Conservation (phyloP, 2,113 vertebrate genomes). For the Anthoscopus minutus region DNA sequence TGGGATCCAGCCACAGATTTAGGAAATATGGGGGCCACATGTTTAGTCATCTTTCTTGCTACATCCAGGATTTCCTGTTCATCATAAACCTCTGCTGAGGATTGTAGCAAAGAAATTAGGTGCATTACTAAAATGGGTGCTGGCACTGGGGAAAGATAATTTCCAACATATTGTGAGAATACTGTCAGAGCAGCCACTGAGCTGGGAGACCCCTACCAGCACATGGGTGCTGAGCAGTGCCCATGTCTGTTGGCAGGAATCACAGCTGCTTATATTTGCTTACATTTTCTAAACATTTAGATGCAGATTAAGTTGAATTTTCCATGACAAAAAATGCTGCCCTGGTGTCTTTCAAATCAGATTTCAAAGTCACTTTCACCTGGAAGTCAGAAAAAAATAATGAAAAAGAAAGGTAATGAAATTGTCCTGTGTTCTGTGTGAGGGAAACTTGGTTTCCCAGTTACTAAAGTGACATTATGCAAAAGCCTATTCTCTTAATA, state of each 20-base stretch:
- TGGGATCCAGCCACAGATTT: not conserved
- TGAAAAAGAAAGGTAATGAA: fast-evolving
- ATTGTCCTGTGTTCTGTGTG: not conserved
- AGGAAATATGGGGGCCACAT: fast-evolving
- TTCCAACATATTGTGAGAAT: not conserved
- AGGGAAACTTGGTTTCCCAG: not conserved
- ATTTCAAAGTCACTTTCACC: not conserved
- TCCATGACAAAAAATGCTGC: not conserved
- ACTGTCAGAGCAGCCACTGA: not conserved
- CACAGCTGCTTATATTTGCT: not conserved
- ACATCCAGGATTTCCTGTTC: not conserved
- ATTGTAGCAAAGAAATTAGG: not conserved
- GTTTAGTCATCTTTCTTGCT: not conserved
- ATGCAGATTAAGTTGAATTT: not conserved
- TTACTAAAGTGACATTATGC: not conserved
- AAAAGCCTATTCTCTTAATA: not conserved
- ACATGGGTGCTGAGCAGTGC: not conserved
- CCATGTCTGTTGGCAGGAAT: not conserved
- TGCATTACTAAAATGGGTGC: not conserved
- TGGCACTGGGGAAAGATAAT: not conserved
- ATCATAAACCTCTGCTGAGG: not conserved
- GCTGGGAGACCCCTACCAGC: not conserved
- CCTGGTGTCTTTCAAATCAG: not conserved
- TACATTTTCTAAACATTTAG: not conserved
- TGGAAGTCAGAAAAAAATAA: not conserved